Evolutionary conservation across 2,888 invertebrate genomes (phyloP).

Genomic region (Epinotia brunnichana): DNA sequence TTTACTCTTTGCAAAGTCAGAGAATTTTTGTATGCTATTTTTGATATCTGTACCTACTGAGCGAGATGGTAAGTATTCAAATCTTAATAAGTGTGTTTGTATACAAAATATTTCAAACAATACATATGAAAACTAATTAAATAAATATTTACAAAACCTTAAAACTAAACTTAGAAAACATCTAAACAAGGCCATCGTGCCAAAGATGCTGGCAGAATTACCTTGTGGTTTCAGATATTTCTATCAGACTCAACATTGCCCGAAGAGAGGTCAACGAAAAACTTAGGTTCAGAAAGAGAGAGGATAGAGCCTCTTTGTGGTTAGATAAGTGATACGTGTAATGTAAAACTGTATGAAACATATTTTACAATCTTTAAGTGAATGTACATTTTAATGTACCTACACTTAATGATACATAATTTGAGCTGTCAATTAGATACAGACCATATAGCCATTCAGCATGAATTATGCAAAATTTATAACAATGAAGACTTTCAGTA

Average conservation of each 20-base stretch:
- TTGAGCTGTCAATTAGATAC: slow-evolving; percentile 21
- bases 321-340: slow-evolving; percentile 1
- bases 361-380: not conserved
- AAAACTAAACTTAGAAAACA: too few relatives aligned
- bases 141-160: too few relatives aligned
- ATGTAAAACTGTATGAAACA: not conserved
- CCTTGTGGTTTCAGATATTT: too few relatives aligned
- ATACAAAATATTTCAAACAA: too few relatives aligned
- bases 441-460: slow-evolving; percentile 8
- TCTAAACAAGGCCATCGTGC: too few relatives aligned
- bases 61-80: too few relatives aligned
- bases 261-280: not conserved
- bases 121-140: too few relatives aligned
- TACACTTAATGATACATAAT: slow-evolving; percentile 5
- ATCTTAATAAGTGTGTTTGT: too few relatives aligned
- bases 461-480: slow-evolving; percentile 3
- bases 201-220: too few relatives aligned
- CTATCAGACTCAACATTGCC: not conserved
- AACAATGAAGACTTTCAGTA: slow-evolving; percentile 10
- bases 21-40: too few relatives aligned
- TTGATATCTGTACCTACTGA: too few relatives aligned
- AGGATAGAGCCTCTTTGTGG: not conserved
- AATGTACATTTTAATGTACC: not conserved
- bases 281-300: not conserved
- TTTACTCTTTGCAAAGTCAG: too few relatives aligned